phyloP scores from a whole-genome alignment of 2,797 vertebrate species.

The Coreius guichenoti region DNA sequence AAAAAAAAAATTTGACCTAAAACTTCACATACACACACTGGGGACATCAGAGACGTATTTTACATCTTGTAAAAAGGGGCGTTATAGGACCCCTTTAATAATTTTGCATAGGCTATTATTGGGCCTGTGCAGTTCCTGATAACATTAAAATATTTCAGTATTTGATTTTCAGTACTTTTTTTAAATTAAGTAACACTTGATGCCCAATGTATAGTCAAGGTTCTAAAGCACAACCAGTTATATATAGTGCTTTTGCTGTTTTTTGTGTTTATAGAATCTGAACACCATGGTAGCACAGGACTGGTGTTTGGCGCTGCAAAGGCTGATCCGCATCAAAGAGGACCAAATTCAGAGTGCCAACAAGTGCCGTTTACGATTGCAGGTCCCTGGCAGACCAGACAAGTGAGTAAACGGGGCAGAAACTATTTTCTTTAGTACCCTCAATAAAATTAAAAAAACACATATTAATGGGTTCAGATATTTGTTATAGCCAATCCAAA shows the following conservation, averaged over 20 bases:
- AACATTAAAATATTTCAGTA: background rate
- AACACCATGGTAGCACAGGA: slow-evolving; percentile 96
- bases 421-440: background rate
- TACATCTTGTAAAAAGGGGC: too few relatives aligned
- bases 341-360: slow-evolving; percentile 96
- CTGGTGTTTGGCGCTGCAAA: slow-evolving; percentile 95
- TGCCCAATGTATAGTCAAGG: background rate
- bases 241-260: slow-evolving; percentile 1
- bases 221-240: background rate
- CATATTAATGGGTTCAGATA: background rate
- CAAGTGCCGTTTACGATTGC: slow-evolving; percentile 93
- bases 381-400: slow-evolving; percentile 92
- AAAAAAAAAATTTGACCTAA: too few relatives aligned
- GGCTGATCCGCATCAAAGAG: slow-evolving; percentile 94
- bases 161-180: background rate
- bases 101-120: background rate
- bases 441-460: background rate
- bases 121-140: background rate
- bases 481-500: slow-evolving; percentile 5
- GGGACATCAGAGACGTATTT: too few relatives aligned
- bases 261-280: slow-evolving; percentile 82
- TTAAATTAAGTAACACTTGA: background rate
- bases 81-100: too few relatives aligned
- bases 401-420: slow-evolving; percentile 81
- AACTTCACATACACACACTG: too few relatives aligned